These are phyloP conservation scores for Caenorhabditis elegans DNA, from an alignment of 1,140 invertebrate genomes.

Conservation along the genomic window WBcel235 BX284603.4:12905501-12906000, in stretches of 20 bases:
- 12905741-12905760: conserved; percentile 42
- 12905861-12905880: too few species aligned
- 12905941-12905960: conserved; percentile 73
- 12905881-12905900: too few species aligned
- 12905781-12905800: conserved; percentile 82
- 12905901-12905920: too few species aligned
- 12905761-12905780: conserved; percentile 66
- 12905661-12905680: not conserved
- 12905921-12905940: conserved; percentile 57
- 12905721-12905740: too few species aligned
- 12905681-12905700: not conserved
- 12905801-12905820: conserved; percentile 96
- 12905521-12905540: conserved; percentile 5
- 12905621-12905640: conserved; percentile 52
- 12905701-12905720: not conserved
- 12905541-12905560: conserved; percentile 43
- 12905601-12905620: conserved; percentile 67
- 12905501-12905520: conserved; percentile 26
- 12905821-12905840: conserved; percentile 55
- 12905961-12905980: conserved; percentile 89
- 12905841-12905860: too few species aligned
- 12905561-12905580: conserved; percentile 47
- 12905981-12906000: conserved; percentile 86
- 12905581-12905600: conserved; percentile 55
- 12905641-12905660: not conserved